Conservation (phyloP, 2,888 invertebrate species). For the Spicauda simplicius region DNA sequence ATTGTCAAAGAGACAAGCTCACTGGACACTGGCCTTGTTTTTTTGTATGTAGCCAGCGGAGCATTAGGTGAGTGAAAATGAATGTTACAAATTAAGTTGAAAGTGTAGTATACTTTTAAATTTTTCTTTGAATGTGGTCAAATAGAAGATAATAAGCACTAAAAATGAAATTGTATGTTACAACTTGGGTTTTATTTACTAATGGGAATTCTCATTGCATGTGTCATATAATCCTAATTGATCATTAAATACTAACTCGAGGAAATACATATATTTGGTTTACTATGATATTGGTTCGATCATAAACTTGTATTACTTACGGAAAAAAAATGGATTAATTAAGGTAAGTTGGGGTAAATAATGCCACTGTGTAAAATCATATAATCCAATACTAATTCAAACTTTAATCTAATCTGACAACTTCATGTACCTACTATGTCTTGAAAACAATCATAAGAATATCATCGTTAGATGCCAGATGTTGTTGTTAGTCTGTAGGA, state of each 20-base stretch:
- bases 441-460: too few species aligned
- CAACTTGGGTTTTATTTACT: background rate
- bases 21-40: conserved; percentile 74
- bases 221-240: background rate
- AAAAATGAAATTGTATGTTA: background rate
- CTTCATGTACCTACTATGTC: too few species aligned
- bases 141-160: too few species aligned
- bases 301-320: too few species aligned
- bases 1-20: conserved; percentile 70
- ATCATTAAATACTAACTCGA: background rate
- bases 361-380: too few species aligned
- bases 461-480: too few species aligned
- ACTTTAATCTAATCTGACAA: too few species aligned
- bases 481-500: too few species aligned
- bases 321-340: too few species aligned
- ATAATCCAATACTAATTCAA: too few species aligned
- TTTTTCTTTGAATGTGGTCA: background rate
- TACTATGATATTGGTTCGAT: background rate
- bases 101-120: background rate
- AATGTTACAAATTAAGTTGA: background rate
- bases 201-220: background rate
- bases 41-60: conserved; percentile 75
- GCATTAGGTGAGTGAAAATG: conserved; percentile 73
- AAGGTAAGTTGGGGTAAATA: too few species aligned
- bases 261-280: background rate